Evolutionary conservation across 2,888 invertebrate genomes (phyloP), one percentile per base, ranked within the genome.

Genomic region (Pseudococcus viburni): DNA sequence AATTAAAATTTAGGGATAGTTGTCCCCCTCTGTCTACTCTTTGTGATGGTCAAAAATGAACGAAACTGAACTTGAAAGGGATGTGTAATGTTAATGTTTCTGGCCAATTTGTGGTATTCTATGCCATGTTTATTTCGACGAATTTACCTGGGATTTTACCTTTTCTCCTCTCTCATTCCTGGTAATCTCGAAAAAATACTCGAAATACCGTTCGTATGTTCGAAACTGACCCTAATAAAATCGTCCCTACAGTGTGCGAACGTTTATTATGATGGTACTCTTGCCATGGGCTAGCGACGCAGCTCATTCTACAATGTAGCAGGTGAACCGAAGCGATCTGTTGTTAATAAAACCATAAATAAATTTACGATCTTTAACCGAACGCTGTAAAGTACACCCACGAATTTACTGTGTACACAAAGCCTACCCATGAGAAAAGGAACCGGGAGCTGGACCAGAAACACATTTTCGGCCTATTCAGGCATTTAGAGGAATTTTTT

Each of bases 311-410:
- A 73, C 68, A 73, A 73, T 73, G 68, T 73, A 73, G 22, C 68
- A 22, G 33, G 33, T 22, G 33, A 22, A 73, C 33, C 33, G 68
- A 26, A 15, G 59, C 19, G 68, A 73, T 73, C 33, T 33, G 22
- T 12, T 33, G 68, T 73, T 33, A 73, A 73, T 73, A 73, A 73
- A 73, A 73, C 68, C 12, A 73, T 73, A 73, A 73, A 73, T 73
- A 26, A 73, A 33, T 73, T 73, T 73, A 73, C 68, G 68, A 73
- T 73, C 68, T 73, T 33, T 73, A 59, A 59, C 59, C 68, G 68
- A 73, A 73, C 68, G 59, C 7, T 59, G 19, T 59, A 73, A 73
- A 73, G 33, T 26, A 73, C 68, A 73, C 68, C 68, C 33, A 73
- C 68, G 68, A 73, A 59, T 73, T 26, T 73, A 73, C 68, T 15